Percentiles rank a stretch among this genome's conserved stretches.
These are phyloP conservation scores for Leptocoma aspasia DNA, from an alignment of 2,113 vertebrate species.

Conservation along the genomic window DNA sequence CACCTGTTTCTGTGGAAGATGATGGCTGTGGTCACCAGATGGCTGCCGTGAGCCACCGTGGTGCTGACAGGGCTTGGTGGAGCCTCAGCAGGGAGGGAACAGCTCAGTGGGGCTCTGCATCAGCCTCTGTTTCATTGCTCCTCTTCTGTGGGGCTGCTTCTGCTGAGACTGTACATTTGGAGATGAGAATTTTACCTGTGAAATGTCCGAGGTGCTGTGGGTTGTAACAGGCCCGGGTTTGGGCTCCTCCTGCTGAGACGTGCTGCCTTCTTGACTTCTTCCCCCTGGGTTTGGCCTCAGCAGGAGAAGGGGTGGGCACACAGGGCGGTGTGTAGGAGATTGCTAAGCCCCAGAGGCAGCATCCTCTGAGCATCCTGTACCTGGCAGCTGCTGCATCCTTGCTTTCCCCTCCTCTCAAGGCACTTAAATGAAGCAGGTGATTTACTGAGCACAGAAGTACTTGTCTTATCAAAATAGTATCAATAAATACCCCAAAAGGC, in stretches of 20 bases:
- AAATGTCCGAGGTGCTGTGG: not conserved
- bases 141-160: not conserved
- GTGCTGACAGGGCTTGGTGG: not conserved
- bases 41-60: not conserved
- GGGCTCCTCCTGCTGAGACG: not conserved
- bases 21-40: not conserved
- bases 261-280: not conserved
- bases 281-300: fast-evolving
- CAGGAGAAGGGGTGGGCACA: not conserved
- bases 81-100: not conserved
- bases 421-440: fast-evolving
- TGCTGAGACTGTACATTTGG: not conserved
- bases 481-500: not conserved
- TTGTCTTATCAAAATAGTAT: not conserved
- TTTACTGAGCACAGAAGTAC: not conserved
- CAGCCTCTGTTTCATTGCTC: not conserved
- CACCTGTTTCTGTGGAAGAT: not conserved
- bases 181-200: not conserved
- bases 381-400: not conserved
- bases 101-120: not conserved
- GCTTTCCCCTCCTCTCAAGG: fast-evolving
- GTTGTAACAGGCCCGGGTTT: not conserved
- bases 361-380: fast-evolving
- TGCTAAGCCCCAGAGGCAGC: not conserved
- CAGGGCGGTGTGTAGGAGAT: not conserved